Evolutionary conservation across 53 echinoderm and acorn worm genomes (phyloP).

Genomic region (Antedon mediterranea): DNA sequence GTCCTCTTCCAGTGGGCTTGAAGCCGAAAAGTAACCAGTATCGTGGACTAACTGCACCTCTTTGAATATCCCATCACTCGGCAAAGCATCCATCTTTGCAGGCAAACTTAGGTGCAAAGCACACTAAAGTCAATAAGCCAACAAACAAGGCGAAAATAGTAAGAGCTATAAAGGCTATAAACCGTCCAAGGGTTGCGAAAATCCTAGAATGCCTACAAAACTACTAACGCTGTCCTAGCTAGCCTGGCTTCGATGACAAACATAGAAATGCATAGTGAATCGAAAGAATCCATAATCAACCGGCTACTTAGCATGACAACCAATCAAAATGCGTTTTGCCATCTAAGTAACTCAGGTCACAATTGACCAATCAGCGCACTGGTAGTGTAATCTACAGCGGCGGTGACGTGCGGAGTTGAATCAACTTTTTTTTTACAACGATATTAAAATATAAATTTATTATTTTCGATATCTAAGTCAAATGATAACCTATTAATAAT

Average conservation of each 20-base stretch:
- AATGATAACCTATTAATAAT: no score
- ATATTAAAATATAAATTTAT: no score
- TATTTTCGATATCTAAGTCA: no score
- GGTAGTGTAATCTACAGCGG: background rate
- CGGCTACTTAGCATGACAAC: background rate
- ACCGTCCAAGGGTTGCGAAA: background rate
- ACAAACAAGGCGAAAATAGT: background rate
- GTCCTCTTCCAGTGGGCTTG: constrained; percentile 85
- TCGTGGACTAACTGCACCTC: constrained; percentile 89
- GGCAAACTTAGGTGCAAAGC: background rate
- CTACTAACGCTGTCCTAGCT: background rate
- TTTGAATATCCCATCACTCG: constrained; percentile 97
- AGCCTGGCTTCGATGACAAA: background rate
- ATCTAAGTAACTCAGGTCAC: background rate
- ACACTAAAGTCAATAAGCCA: background rate
- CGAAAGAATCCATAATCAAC: background rate
- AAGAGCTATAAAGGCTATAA: background rate
- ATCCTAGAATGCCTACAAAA: background rate
- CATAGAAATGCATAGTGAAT: background rate
- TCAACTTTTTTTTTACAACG: background rate
- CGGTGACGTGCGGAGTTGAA: background rate
- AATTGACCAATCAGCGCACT: background rate
- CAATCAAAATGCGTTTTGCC: background rate
- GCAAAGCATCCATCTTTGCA: constrained; percentile 92
- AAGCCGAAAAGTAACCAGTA: constrained; percentile 87